These are phyloP conservation scores for Acronicta alni DNA, from an alignment of 2,888 invertebrate genomes.

Conservation along the genomic window DNA sequence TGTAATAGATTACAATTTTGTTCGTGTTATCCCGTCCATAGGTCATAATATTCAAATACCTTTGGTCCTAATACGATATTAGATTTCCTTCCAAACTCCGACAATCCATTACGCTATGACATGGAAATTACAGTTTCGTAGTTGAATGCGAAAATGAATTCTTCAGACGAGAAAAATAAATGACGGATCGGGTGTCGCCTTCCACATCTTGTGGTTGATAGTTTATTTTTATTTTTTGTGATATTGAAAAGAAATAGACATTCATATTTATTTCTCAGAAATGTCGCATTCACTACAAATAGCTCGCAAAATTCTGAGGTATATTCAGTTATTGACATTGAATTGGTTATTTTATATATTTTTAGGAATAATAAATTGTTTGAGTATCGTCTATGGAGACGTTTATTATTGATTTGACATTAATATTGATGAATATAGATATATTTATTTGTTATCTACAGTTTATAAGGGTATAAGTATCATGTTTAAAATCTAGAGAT, in stretches of 20 bases:
- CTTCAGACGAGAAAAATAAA: constrained; percentile 52
- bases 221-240: constrained; percentile 18
- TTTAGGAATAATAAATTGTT: constrained; percentile 6
- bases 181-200: constrained; percentile 48
- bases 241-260: constrained; percentile 21
- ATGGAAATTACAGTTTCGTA: constrained; percentile 79
- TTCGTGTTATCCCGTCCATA: too few relatives aligned
- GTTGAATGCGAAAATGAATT: constrained; percentile 69
- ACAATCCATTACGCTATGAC: constrained; percentile 80
- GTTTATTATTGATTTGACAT: constrained; percentile 3
- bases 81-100: constrained; percentile 78
- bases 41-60: too few relatives aligned
- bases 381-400: background rate
- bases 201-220: constrained; percentile 18
- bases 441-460: too few relatives aligned
- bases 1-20: too few relatives aligned
- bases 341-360: background rate
- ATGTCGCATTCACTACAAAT: constrained; percentile 15
- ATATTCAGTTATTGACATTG: constrained; percentile 1
- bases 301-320: background rate
- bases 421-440: too few relatives aligned
- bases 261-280: constrained; percentile 30
- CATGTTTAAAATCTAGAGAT: too few relatives aligned
- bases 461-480: too few relatives aligned
- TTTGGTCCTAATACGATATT: too few relatives aligned